Evolutionary conservation across 2,113 vertebrate species (phyloP).

Genomic region (Lepus timidus): DNA sequence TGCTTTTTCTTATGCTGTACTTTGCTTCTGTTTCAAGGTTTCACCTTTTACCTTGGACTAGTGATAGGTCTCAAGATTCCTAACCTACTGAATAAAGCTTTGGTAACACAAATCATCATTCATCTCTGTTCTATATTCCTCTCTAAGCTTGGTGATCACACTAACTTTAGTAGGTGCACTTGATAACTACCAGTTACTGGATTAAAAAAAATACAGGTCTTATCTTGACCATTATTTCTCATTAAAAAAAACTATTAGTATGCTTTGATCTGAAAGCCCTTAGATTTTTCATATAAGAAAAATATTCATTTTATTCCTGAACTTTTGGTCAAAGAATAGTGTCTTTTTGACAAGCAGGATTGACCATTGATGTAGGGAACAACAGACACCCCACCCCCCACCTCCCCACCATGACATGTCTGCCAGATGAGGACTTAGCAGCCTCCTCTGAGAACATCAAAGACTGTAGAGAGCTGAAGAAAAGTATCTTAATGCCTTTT

Average conservation of each 20-base stretch:
- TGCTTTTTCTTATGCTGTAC: background rate
- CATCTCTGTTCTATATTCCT: background rate
- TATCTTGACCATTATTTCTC: background rate
- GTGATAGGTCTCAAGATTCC: background rate
- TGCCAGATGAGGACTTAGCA: slow-evolving; percentile 49
- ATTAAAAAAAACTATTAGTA: background rate
- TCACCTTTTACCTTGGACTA: background rate
- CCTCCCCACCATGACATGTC: background rate
- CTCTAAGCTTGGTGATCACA: background rate
- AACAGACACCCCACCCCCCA: background rate
- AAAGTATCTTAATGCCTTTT: slow-evolving; percentile 57
- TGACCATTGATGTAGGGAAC: background rate
- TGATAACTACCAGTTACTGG: background rate
- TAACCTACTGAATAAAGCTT: background rate
- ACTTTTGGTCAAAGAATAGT: background rate
- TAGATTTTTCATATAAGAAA: background rate
- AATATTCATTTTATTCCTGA: slow-evolving; percentile 12
- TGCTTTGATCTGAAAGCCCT: slow-evolving; percentile 1
- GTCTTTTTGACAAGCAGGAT: background rate
- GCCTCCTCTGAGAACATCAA: slow-evolving; percentile 56
- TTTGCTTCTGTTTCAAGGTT: slow-evolving; percentile 14
- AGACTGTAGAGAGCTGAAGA: slow-evolving; percentile 8
- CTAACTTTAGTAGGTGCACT: background rate
- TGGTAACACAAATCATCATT: background rate
- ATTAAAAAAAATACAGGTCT: background rate